These are phyloP conservation scores for Andrena flavipes DNA, from an alignment of 2,888 invertebrate genomes.

Conservation along the genomic window DNA sequence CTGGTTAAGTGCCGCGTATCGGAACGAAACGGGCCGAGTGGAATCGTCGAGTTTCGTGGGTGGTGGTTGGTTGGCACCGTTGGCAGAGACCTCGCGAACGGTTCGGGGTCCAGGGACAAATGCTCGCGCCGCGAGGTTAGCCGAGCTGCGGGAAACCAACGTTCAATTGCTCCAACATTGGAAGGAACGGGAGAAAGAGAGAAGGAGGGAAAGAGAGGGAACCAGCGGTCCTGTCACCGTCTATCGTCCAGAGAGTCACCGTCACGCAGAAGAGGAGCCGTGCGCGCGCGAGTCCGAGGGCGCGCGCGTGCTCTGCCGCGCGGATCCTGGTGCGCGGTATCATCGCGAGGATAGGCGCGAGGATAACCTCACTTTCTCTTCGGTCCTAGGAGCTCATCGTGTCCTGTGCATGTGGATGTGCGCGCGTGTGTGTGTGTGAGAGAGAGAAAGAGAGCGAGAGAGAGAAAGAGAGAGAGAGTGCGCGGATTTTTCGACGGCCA, in stretches of 20 bases:
- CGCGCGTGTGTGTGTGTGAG: too few species aligned
- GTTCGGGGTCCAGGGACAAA: not conserved
- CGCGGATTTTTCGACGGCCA: too few species aligned
- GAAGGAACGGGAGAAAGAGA: not conserved
- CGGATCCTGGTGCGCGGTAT: slow-evolving; percentile 55
- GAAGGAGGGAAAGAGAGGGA: not conserved
- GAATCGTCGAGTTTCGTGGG: slow-evolving; percentile 61
- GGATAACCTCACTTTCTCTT: slow-evolving; percentile 63
- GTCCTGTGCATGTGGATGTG: too few species aligned
- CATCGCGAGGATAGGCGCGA: slow-evolving; percentile 49
- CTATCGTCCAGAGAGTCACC: slow-evolving; percentile 38
- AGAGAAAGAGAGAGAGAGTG: too few species aligned
- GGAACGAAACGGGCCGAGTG: slow-evolving; percentile 52
- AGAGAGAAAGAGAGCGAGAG: too few species aligned
- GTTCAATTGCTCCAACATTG: not conserved
- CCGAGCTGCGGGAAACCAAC: too few species aligned
- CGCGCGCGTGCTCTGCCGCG: slow-evolving; percentile 53
- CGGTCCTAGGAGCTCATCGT: too few species aligned
- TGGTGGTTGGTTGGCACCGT: slow-evolving; percentile 5
- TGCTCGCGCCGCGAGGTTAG: not conserved
- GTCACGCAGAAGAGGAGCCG: slow-evolving; percentile 55
- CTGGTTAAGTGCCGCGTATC: slow-evolving; percentile 29
- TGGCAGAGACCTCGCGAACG: not conserved
- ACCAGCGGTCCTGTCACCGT: slow-evolving; percentile 31
- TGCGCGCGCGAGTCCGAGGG: slow-evolving; percentile 59